phyloP scores from a whole-genome alignment of 2,888 invertebrate species.

The Anorthoa munda region DNA sequence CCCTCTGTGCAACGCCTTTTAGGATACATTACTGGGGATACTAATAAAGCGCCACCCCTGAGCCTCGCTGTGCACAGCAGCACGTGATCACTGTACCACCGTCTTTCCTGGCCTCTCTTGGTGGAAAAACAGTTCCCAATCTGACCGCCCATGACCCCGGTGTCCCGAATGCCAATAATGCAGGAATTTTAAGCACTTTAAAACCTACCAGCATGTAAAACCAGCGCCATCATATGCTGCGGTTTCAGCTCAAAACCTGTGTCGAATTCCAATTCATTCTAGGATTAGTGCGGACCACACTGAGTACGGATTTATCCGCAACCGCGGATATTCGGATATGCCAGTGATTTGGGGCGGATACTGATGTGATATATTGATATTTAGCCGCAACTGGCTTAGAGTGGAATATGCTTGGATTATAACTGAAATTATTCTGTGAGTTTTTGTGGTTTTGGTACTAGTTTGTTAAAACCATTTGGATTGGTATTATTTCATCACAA shows the following conservation, averaged over 20 bases:
- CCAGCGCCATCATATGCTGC: constrained; percentile 23
- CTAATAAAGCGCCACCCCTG: too few relatives aligned
- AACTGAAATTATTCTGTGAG: constrained; percentile 12
- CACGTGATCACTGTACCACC: too few relatives aligned
- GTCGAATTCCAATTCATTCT: constrained; percentile 57
- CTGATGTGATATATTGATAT: constrained; percentile 49
- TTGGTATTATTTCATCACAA: too few relatives aligned
- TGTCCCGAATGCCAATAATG: too few relatives aligned
- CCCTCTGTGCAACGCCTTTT: too few relatives aligned
- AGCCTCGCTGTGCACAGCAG: too few relatives aligned
- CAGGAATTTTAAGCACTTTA: too few relatives aligned
- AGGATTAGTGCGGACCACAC: constrained; percentile 55
- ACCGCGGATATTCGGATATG: constrained; percentile 29
- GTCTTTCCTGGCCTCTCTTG: too few relatives aligned
- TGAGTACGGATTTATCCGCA: constrained; percentile 36
- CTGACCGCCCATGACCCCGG: too few relatives aligned
- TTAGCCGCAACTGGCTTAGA: constrained; percentile 30
- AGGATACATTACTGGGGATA: too few relatives aligned
- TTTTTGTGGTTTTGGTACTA: constrained; percentile 2
- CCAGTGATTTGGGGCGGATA: constrained; percentile 37
- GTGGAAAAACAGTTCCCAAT: too few relatives aligned
- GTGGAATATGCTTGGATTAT: constrained; percentile 21
- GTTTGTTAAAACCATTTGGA: too few relatives aligned
- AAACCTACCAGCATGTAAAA: neutral
- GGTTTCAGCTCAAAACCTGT: constrained; percentile 51